These are phyloP conservation scores for Tonatia bakeri DNA, from an alignment of 2,113 vertebrate species.

Conservation along the genomic window DNA sequence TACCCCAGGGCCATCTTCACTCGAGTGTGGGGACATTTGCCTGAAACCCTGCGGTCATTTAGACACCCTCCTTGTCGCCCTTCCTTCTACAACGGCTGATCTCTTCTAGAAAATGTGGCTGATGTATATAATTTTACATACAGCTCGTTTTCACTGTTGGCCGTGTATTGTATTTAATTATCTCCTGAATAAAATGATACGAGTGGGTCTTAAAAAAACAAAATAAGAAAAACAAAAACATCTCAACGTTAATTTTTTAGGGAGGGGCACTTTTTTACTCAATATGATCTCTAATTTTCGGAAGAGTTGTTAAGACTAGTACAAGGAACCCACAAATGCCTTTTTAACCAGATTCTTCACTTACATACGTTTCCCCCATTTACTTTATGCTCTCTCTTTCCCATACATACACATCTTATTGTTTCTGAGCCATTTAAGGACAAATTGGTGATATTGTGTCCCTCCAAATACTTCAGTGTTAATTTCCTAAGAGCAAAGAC, in stretches of 20 bases:
- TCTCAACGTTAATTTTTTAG: neutral
- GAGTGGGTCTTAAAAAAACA: neutral
- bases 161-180: slow-evolving; percentile 10
- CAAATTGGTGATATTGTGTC: neutral
- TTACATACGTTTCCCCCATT: slow-evolving; percentile 10
- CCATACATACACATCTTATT: neutral
- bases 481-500: slow-evolving; percentile 4
- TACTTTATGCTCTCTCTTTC: neutral
- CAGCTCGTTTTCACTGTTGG: slow-evolving; percentile 33
- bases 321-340: neutral
- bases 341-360: neutral
- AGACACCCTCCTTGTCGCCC: neutral
- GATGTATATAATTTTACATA: slow-evolving; percentile 10
- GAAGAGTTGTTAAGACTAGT: neutral
- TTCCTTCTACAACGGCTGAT: neutral
- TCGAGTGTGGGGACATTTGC: neutral
- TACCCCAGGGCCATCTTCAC: neutral
- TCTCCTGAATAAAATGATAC: slow-evolving; percentile 55
- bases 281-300: neutral
- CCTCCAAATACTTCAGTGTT: neutral
- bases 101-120: slow-evolving; percentile 28
- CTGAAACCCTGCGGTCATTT: neutral
- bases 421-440: neutral
- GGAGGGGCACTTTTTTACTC: neutral
- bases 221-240: no score